Conservation (phyloP, 2,113 vertebrate genomes). For the Collichthys lucidus region DNA sequence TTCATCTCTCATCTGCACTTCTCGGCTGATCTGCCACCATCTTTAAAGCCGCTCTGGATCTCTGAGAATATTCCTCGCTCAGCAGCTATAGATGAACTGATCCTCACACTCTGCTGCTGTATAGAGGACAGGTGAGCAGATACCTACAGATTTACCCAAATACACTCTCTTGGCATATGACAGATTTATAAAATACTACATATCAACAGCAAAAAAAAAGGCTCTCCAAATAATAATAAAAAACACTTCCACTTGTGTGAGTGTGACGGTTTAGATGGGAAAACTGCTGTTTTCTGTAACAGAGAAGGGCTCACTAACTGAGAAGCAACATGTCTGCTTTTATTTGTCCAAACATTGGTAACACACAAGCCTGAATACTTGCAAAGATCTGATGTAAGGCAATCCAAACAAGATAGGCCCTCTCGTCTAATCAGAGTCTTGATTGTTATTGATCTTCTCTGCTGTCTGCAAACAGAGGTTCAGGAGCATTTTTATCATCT, state of each 20-base stretch:
- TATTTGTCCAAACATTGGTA: conserved; percentile 47
- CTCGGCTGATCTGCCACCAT: conserved; percentile 65
- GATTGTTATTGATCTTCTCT: conserved; percentile 61
- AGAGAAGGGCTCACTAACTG: background rate
- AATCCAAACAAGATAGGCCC: conserved; percentile 39
- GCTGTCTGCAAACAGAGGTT: conserved; percentile 44
- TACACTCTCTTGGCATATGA: conserved; percentile 7
- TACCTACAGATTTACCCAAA: conserved; percentile 26
- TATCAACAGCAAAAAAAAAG: background rate
- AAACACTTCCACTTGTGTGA: conserved; percentile 32
- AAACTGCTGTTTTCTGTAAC: conserved; percentile 44
- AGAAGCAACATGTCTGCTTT: conserved; percentile 18
- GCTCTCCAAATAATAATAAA: conserved; percentile 49
- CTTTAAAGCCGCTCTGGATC: conserved; percentile 67
- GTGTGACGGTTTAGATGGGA: conserved; percentile 14
- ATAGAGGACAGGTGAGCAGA: conserved; percentile 19
- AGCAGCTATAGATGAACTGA: conserved; percentile 51
- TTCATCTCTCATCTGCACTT: conserved; percentile 63
- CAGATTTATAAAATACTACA: conserved; percentile 42
- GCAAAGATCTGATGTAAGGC: conserved; percentile 24
- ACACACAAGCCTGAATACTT: conserved; percentile 19
- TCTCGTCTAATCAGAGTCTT: conserved; percentile 39
- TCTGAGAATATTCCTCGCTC: conserved; percentile 51
- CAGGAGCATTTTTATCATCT: conserved; percentile 50
- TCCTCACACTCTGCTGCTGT: conserved; percentile 40